Percentiles rank a stretch among this genome's conserved stretches.
Conservation (phyloP, 2,113 vertebrate genomes). For the Oreochromis niloticus region DNA sequence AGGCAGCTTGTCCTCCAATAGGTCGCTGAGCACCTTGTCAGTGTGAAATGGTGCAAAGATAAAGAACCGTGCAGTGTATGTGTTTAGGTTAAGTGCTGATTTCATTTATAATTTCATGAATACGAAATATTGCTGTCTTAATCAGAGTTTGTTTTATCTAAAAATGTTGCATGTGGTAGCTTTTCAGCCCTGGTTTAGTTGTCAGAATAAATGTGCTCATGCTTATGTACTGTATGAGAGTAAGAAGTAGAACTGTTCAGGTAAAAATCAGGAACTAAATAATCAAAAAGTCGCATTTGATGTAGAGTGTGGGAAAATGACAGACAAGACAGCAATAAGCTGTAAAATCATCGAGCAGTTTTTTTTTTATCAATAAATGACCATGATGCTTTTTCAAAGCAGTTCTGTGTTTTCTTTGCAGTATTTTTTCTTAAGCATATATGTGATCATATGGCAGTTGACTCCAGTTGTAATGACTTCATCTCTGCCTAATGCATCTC, state of each 20-base stretch:
- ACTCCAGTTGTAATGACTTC: conserved; percentile 48
- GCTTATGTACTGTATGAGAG: background rate
- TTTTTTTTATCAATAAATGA: background rate
- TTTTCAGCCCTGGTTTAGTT: background rate
- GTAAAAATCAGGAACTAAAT: background rate
- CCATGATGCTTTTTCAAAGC: background rate
- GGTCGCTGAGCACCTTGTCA: background rate
- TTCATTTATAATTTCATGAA: background rate
- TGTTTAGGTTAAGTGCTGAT: background rate
- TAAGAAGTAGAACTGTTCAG: background rate
- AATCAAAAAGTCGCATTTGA: background rate
- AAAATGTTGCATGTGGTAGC: background rate
- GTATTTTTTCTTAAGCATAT: background rate
- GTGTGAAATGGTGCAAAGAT: background rate
- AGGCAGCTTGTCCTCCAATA: background rate
- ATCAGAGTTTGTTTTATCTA: background rate
- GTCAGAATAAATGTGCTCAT: background rate
- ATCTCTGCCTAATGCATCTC: conserved; percentile 52
- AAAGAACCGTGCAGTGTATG: background rate
- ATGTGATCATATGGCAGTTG: conserved; percentile 19
- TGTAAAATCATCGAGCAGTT: background rate
- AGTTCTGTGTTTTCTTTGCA: background rate
- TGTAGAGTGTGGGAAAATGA: background rate
- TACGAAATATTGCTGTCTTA: background rate
- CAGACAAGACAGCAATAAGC: background rate